Conservation (phyloP, 2,888 invertebrate species). For the Belgica antarctica region DNA sequence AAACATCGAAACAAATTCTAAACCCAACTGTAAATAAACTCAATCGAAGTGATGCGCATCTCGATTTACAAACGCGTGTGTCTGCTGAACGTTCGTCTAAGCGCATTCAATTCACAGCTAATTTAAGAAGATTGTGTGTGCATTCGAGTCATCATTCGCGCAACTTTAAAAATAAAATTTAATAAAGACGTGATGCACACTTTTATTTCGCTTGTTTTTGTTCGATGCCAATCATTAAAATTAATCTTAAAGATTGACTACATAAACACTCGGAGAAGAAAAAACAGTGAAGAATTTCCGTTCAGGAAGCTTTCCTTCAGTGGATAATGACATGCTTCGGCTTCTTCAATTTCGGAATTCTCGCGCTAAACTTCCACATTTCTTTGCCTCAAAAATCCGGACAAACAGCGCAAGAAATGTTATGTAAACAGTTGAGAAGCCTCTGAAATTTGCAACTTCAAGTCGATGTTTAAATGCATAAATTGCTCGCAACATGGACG, state of each 20-base stretch:
- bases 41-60: too few species aligned
- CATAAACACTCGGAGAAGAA: too few species aligned
- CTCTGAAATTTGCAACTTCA: not conserved
- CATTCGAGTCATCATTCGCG: not conserved
- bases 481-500: not conserved
- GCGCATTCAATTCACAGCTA: not conserved
- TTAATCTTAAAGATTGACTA: too few species aligned
- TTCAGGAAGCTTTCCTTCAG: not conserved
- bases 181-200: slow-evolving; percentile 7
- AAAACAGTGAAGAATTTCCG: too few species aligned
- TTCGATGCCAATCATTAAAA: slow-evolving; percentile 1
- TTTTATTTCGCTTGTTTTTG: not conserved
- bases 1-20: too few species aligned
- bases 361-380: not conserved
- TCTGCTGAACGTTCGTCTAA: not conserved
- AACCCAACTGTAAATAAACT: too few species aligned
- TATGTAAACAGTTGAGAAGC: slow-evolving; percentile 3
- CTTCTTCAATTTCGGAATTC: slow-evolving; percentile 1
- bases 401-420: not conserved
- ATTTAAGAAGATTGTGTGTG: slow-evolving; percentile 1
- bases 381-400: slow-evolving; percentile 11
- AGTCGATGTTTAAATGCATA: not conserved
- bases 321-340: too few species aligned
- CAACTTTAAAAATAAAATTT: not conserved
- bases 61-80: not conserved